phyloP scores from a whole-genome alignment of 2,888 invertebrate genomes.

The Fragum fragum region DNA sequence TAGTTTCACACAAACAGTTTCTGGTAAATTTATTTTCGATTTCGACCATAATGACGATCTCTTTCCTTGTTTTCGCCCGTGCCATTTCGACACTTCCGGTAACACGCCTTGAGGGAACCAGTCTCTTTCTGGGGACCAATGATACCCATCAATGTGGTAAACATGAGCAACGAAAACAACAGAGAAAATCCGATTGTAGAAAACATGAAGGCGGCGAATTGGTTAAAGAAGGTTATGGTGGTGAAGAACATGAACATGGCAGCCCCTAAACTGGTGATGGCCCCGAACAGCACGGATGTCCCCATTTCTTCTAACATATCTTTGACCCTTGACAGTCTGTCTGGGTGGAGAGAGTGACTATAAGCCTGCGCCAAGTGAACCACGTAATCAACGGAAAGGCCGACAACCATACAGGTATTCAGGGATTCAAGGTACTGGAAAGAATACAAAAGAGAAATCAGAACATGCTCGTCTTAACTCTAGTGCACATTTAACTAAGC shows the following conservation, averaged over 20 bases:
- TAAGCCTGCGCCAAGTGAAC: conserved; percentile 18
- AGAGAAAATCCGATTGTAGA: conserved; percentile 24
- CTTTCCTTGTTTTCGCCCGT: neutral
- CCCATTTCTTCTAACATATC: conserved; percentile 26
- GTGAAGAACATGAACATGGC: conserved; percentile 26
- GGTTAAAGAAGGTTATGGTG: conserved; percentile 13
- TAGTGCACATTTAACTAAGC: too few species aligned
- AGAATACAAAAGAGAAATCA: too few species aligned
- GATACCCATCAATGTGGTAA: conserved; percentile 20
- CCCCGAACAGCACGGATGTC: conserved; percentile 12
- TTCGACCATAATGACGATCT: neutral
- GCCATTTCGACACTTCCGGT: neutral
- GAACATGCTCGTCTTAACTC: too few species aligned
- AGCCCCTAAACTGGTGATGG: conserved; percentile 16
- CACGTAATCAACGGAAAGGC: conserved; percentile 20
- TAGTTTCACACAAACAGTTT: too few species aligned
- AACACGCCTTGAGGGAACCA: neutral
- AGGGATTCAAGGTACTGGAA: conserved; percentile 12
- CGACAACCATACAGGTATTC: conserved; percentile 20
- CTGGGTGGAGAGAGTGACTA: conserved; percentile 3
- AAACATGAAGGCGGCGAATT: conserved; percentile 24
- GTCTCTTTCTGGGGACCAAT: conserved; percentile 20
- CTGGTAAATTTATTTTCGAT: too few species aligned
- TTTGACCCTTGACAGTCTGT: conserved; percentile 1
- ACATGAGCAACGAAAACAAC: conserved; percentile 18